A percentile compares a stretch with the other conserved stretches of the same genome.
phyloP scores from a whole-genome alignment of 1,140 invertebrate genomes.

The Lepidostoma basale region DNA sequence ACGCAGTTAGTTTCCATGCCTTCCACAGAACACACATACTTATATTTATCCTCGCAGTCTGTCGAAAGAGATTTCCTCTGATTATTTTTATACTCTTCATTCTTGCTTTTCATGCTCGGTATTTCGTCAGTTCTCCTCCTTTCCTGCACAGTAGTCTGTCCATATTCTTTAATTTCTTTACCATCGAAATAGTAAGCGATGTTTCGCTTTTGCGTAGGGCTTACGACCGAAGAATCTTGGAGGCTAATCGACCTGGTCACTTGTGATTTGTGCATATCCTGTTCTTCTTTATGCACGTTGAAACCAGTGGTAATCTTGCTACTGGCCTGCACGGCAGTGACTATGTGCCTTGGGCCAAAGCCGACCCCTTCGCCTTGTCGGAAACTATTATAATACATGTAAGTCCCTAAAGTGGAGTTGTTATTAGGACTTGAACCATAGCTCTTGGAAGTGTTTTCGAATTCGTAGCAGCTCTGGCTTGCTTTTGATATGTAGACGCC shows the following conservation, averaged over 20 bases:
- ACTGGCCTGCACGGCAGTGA: slow-evolving; percentile 5
- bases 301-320: slow-evolving; percentile 30
- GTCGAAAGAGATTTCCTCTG: slow-evolving; percentile 57
- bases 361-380: slow-evolving; percentile 39
- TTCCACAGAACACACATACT: slow-evolving; percentile 56
- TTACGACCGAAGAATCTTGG: slow-evolving; percentile 56
- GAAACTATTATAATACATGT: slow-evolving; percentile 59
- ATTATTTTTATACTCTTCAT: slow-evolving; percentile 61
- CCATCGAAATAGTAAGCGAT: slow-evolving; percentile 65
- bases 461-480: slow-evolving; percentile 61
- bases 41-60: slow-evolving; percentile 56
- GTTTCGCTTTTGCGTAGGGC: slow-evolving; percentile 53
- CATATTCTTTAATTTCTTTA: slow-evolving; percentile 51
- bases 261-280: slow-evolving; percentile 50
- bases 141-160: slow-evolving; percentile 51
- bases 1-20: slow-evolving; percentile 55
- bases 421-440: slow-evolving; percentile 67
- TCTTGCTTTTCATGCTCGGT: slow-evolving; percentile 60
- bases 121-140: slow-evolving; percentile 59
- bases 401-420: slow-evolving; percentile 52
- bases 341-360: slow-evolving; percentile 7
- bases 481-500: slow-evolving; percentile 51
- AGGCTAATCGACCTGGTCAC: slow-evolving; percentile 58
- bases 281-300: slow-evolving; percentile 16
- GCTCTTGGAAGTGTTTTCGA: slow-evolving; percentile 63